Conservation (phyloP, 2,888 invertebrate species). For the Eubasilissa splendida region DNA sequence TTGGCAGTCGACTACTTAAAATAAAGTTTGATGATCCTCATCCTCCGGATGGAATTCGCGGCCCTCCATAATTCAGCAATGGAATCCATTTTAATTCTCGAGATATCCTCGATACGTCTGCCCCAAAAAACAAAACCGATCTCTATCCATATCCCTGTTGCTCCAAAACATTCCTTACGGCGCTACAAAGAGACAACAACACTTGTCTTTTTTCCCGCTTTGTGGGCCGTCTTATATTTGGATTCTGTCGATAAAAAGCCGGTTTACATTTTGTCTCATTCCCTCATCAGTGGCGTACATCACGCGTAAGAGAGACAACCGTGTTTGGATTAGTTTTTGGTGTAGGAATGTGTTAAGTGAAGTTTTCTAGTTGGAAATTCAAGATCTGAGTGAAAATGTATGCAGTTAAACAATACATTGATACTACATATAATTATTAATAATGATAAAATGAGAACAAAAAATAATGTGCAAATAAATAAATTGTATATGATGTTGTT, state of each 20-base stretch:
- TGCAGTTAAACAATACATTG: neutral
- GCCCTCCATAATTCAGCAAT: constrained; percentile 12
- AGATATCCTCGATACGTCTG: constrained; percentile 5
- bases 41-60: constrained; percentile 4
- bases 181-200: constrained; percentile 25
- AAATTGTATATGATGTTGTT: no score
- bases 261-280: constrained; percentile 36
- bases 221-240: constrained; percentile 39
- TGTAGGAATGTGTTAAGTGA: constrained; percentile 3
- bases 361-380: neutral
- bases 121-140: neutral
- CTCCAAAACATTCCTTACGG: constrained; percentile 4
- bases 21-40: constrained; percentile 4
- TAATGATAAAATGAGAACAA: no score
- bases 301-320: constrained; percentile 12
- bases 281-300: neutral
- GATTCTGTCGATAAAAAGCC: constrained; percentile 45
- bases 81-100: constrained; percentile 41
- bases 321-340: constrained; percentile 10
- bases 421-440: no score
- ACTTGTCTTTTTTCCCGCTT: constrained; percentile 24
- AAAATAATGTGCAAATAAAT: no score
- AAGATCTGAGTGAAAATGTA: constrained; percentile 5
- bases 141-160: constrained; percentile 33
- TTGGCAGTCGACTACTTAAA: no score